Evolutionary conservation across 2,888 invertebrate genomes (phyloP), one percentile per base, ranked within the genome.

Genomic region (Drosophila setosimentum): DNA sequence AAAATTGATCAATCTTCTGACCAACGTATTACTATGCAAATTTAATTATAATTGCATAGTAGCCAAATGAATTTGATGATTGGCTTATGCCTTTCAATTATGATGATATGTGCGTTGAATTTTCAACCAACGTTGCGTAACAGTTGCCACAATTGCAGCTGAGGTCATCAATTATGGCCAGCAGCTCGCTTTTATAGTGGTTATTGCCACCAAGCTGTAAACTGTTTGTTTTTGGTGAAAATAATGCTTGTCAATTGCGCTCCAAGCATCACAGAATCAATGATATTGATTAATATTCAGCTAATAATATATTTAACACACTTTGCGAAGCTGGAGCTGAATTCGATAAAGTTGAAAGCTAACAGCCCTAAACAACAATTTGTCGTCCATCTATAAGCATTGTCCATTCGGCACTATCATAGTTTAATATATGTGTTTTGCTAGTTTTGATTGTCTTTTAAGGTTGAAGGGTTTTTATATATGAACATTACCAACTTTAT

Each of bases 41-140:
- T 87, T 68, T 50, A 73, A 88, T 88, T 89, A 75, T 74, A 76
- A 82, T 85, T 84, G 82, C 61, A 68, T 50, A 35, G 66, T 54
- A 63, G 60, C 37, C 63, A 77, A 78, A 89, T 73, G 67, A 84
- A 73, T 78, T 77, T 84, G 24, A 50, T 53, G 24, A 50, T n/a
- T 53, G 71, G 40, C 68, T 35, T 40, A 68, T 49, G 62, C 51
- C 71, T 71, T 80, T 73, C 76, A 76, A 83, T 86, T 71, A 86
- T 72, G 65, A 86, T 72, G 65, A 72, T 72, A 72, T 63, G 61
- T 65, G 51, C 29, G 61, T 55, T 79, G 18, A 45, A 59, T 40
- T 50, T 59, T 50, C 30, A 18, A 30, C 18, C 10, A 0, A 16
- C 45, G 35, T 45, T 57, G 37, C 32, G 16, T 32, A 16, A 37